Evolutionary conservation across 2,888 invertebrate genomes (phyloP).

Genomic region (Branchipolynoe longqiensis): DNA sequence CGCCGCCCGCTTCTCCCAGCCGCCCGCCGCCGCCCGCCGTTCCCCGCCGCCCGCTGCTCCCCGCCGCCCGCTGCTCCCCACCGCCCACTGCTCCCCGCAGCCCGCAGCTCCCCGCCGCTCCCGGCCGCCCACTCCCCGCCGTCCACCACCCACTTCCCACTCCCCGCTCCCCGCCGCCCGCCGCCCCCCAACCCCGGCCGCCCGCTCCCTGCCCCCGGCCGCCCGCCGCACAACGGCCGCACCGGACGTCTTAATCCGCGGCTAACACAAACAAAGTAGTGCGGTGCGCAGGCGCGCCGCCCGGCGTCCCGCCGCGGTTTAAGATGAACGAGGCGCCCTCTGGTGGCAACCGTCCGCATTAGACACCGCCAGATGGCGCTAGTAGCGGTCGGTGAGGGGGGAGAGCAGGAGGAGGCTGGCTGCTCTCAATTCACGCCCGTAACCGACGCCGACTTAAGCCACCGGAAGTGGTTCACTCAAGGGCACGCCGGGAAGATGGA

Average conservation of each 20-base stretch:
- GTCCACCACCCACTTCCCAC: too few species aligned
- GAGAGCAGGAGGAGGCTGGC: background rate
- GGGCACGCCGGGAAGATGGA: constrained; percentile 35
- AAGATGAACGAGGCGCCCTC: constrained; percentile 41
- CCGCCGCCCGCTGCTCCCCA: constrained; percentile 8
- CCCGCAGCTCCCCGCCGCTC: background rate
- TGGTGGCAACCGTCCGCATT: background rate
- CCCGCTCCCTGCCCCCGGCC: constrained; percentile 4
- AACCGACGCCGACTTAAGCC: constrained; percentile 38
- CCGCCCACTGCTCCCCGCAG: background rate
- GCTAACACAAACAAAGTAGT: constrained; percentile 55
- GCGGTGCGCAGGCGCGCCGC: background rate
- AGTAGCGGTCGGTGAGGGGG: background rate
- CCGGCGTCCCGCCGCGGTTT: constrained; percentile 8
- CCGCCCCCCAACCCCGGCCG: background rate
- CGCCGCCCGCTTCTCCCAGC: background rate
- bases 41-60: background rate
- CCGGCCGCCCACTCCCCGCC: background rate
- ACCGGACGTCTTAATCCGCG: constrained; percentile 29
- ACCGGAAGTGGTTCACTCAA: constrained; percentile 39
- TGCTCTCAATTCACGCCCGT: constrained; percentile 41
- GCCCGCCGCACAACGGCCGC: constrained; percentile 6
- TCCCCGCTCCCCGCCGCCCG: constrained; percentile 10
- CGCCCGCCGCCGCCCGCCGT: background rate
- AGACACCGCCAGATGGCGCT: background rate